These are phyloP conservation scores for Athalia cordata DNA, from an alignment of 2,888 invertebrate genomes.

Conservation along the genomic window DNA sequence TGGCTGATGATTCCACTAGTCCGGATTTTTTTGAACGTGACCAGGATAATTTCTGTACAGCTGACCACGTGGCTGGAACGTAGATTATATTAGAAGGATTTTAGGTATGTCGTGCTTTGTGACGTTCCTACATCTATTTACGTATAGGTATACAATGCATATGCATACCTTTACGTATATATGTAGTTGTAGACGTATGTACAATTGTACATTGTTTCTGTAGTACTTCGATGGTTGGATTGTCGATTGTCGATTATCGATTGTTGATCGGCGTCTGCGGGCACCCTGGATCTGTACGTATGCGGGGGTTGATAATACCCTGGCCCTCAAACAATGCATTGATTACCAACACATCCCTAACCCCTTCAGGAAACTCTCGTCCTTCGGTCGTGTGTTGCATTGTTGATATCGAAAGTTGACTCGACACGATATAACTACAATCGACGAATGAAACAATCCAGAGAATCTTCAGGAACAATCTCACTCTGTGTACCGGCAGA, in stretches of 20 bases:
- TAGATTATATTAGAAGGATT: no score
- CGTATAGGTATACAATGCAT: no score
- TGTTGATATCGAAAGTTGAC: slow-evolving; percentile 3
- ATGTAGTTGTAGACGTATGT: background rate
- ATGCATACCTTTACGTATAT: no score
- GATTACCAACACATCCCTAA: slow-evolving; percentile 13
- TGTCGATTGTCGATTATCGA: slow-evolving; percentile 32
- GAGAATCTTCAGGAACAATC: no score
- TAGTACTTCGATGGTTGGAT: slow-evolving; percentile 15
- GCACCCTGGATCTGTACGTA: background rate
- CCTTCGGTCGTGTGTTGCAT: slow-evolving; percentile 12
- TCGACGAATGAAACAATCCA: no score
- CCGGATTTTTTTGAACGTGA: no score
- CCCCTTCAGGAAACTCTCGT: background rate
- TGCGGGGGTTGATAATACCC: slow-evolving; percentile 33
- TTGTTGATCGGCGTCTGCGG: slow-evolving; percentile 20
- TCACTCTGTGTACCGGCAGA: no score
- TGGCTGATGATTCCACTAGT: no score
- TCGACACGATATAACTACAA: background rate
- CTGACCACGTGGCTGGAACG: no score
- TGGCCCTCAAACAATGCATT: slow-evolving; percentile 38
- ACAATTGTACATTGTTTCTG: background rate
- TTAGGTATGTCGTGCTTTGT: no score
- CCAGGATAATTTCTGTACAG: no score
- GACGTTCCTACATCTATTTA: no score